Evolutionary conservation across 2,797 vertebrate species (phyloP).

Genomic region (Xyrichtys novacula): DNA sequence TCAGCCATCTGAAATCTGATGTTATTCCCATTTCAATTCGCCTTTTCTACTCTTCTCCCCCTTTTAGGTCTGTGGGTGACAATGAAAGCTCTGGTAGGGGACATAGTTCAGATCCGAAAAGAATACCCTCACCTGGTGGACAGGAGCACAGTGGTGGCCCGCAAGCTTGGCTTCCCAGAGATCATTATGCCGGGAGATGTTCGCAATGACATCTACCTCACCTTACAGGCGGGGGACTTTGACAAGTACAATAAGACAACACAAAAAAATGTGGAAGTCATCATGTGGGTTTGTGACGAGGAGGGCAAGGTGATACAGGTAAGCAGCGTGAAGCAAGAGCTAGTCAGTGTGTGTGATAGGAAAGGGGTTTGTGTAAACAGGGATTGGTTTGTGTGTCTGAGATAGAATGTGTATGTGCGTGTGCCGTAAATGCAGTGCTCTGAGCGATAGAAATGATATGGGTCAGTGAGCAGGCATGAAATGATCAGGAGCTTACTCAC

Average conservation of each 20-base stretch:
- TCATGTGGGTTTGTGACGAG: slow-evolving; percentile 96
- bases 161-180: slow-evolving; percentile 97
- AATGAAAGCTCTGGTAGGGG: slow-evolving; percentile 95
- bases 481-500: slow-evolving; percentile 45
- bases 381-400: slow-evolving; percentile 8
- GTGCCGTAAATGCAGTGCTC: neutral
- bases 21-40: no score
- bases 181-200: slow-evolving; percentile 99
- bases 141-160: slow-evolving; percentile 94
- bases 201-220: slow-evolving; percentile 98
- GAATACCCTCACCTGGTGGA: slow-evolving; percentile 97
- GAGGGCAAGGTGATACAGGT: slow-evolving; percentile 94
- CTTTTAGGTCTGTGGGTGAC: slow-evolving; percentile 95
- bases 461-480: slow-evolving; percentile 37
- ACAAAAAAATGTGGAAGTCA: slow-evolving; percentile 97
- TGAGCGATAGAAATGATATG: slow-evolving; percentile 31
- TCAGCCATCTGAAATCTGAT: no score
- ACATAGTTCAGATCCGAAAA: slow-evolving; percentile 94
- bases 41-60: neutral
- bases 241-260: slow-evolving; percentile 99
- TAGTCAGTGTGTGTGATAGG: neutral
- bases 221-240: slow-evolving; percentile 92
- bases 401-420: slow-evolving; percentile 5
- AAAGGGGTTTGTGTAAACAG: slow-evolving; percentile 8
- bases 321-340: slow-evolving; percentile 48